Evolutionary conservation across 2,888 invertebrate genomes (phyloP).

Genomic region (Siphonodentalium dalli): DNA sequence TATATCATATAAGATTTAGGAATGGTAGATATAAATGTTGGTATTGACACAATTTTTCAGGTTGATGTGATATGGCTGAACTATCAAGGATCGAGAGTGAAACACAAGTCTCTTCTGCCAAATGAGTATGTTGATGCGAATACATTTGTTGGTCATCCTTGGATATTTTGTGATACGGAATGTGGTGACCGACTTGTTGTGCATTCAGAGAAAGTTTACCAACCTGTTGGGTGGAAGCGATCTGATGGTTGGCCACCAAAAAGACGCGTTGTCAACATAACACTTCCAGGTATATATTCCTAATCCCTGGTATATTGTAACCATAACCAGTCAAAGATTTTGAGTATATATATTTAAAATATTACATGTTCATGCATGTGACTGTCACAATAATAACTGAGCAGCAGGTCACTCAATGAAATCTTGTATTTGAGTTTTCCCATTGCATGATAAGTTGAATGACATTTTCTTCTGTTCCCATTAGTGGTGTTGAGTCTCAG

Average conservation of each 20-base stretch:
- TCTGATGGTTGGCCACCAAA: conserved; percentile 35
- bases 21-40: no score
- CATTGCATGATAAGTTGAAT: no score
- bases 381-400: no score
- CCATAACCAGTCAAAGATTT: no score
- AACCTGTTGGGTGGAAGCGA: conserved; percentile 35
- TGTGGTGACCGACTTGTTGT: conserved; percentile 75
- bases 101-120: conserved; percentile 72
- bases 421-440: no score
- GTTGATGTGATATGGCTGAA: conserved; percentile 81
- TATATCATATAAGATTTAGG: no score
- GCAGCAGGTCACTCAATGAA: no score
- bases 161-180: conserved; percentile 79
- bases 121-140: conserved; percentile 73
- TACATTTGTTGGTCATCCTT: conserved; percentile 82
- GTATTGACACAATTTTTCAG: conserved; percentile 69
- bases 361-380: no score
- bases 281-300: conserved; percentile 44
- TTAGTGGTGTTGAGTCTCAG: no score
- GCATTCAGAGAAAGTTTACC: conserved; percentile 60
- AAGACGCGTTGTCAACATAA: conserved; percentile 43
- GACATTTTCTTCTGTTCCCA: no score
- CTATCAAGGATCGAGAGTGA: conserved; percentile 73
- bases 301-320: no score
- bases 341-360: no score